Percentiles rank a stretch among this genome's conserved stretches.
These are phyloP conservation scores for Polyommatus icarus DNA, from an alignment of 2,888 invertebrate species.

Conservation along the genomic window DNA sequence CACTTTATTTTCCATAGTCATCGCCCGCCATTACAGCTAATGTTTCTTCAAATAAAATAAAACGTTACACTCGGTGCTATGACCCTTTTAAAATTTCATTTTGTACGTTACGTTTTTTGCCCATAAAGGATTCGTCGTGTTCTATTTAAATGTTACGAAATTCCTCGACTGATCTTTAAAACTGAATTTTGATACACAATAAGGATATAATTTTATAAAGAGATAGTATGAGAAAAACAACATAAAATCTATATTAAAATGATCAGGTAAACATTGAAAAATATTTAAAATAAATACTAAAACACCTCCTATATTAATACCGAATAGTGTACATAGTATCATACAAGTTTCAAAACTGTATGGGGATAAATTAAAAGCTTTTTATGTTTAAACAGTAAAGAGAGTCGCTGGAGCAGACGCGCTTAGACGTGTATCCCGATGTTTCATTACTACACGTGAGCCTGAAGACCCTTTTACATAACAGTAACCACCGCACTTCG, in stretches of 20 bases:
- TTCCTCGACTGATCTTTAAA: background rate
- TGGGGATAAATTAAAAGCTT: conserved; percentile 52
- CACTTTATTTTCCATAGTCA: conserved; percentile 30
- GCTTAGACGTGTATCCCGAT: conserved; percentile 49
- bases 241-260: background rate
- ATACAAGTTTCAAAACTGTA: conserved; percentile 31
- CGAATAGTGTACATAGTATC: background rate
- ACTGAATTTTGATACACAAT: background rate
- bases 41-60: conserved; percentile 41
- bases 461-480: background rate
- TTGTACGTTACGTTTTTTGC: conserved; percentile 7
- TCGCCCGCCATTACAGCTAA: conserved; percentile 31
- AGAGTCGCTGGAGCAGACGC: conserved; percentile 49
- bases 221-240: background rate
- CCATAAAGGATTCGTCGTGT: background rate
- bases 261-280: background rate
- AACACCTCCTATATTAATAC: too few relatives aligned
- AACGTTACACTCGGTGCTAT: conserved; percentile 16
- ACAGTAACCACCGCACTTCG: background rate
- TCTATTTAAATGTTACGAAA: background rate
- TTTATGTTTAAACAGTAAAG: conserved; percentile 48
- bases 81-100: conserved; percentile 21
- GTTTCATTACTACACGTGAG: conserved; percentile 49
- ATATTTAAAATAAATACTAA: too few relatives aligned
- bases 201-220: background rate